These are phyloP conservation scores for Sapajus apella DNA, from an alignment of 2,113 vertebrate species.

Conservation along the genomic window DNA sequence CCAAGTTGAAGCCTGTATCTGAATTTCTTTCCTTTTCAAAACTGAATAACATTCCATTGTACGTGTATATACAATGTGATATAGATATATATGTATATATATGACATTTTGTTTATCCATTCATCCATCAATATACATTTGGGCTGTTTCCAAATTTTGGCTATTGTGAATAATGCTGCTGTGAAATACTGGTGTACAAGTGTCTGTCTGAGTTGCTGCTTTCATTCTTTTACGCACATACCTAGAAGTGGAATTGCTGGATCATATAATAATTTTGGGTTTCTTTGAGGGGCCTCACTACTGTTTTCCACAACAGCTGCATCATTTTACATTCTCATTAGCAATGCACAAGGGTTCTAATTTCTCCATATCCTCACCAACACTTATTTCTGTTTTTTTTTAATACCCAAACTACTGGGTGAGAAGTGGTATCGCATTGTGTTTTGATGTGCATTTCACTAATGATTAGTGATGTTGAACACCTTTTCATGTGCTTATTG, in stretches of 20 bases:
- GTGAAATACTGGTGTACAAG: neutral
- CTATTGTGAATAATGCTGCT: neutral
- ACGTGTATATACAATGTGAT: neutral
- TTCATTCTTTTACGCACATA: neutral
- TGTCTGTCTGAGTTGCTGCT: neutral
- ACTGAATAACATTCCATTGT: neutral
- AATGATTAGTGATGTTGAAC: neutral
- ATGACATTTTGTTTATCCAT: neutral
- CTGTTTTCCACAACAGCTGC: neutral
- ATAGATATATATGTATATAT: neutral
- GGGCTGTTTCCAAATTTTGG: neutral
- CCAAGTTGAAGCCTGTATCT: neutral
- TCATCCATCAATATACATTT: neutral
- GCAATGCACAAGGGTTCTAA: neutral
- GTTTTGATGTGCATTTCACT: neutral
- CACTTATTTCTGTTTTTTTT: neutral
- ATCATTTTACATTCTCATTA: neutral
- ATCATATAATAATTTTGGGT: neutral
- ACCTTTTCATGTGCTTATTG: neutral
- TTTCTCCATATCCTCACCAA: neutral
- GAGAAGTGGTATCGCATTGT: neutral
- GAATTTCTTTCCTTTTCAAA: neutral
- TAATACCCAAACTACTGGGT: neutral
- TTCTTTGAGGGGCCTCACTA: neutral
- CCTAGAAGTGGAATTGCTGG: neutral